Evolutionary conservation across 2,888 invertebrate genomes (phyloP).

Genomic region (Lasioglossum marginatum): DNA sequence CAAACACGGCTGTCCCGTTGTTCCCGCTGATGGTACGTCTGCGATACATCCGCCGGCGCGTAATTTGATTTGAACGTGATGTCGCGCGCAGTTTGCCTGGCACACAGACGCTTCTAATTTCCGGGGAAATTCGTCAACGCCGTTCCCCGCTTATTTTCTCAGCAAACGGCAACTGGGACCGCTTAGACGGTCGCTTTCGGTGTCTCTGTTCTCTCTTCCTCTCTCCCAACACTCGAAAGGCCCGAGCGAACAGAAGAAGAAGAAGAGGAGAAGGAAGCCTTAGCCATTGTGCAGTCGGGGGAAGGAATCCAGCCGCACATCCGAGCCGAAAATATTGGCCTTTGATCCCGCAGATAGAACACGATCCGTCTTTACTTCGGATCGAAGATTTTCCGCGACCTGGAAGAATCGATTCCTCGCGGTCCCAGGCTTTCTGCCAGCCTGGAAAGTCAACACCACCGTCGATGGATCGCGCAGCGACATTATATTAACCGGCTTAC

Average conservation of each 20-base stretch:
- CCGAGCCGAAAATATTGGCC: constrained; percentile 55
- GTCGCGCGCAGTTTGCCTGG: constrained; percentile 35
- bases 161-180: constrained; percentile 38
- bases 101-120: constrained; percentile 43
- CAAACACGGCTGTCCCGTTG: constrained; percentile 35
- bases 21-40: not conserved
- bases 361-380: constrained; percentile 37
- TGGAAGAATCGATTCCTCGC: constrained; percentile 36
- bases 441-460: constrained; percentile 20
- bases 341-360: constrained; percentile 58
- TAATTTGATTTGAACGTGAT: constrained; percentile 55
- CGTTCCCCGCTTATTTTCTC: constrained; percentile 47
- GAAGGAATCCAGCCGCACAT: not conserved
- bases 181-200: constrained; percentile 36
- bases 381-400: constrained; percentile 1
- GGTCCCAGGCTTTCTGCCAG: not conserved
- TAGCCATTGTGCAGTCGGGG: not conserved
- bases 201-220: not conserved
- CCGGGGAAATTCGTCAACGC: constrained; percentile 38
- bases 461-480: not conserved
- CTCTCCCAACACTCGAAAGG: constrained; percentile 20
- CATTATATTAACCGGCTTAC: constrained; percentile 19
- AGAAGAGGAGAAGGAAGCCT: not conserved
- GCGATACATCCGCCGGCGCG: constrained; percentile 13
- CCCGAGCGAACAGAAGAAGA: not conserved